Evolutionary conservation across 1,140 invertebrate genomes (phyloP), one percentile per base, ranked within the genome.

Genomic region (Drosophila jambulina): DNA sequence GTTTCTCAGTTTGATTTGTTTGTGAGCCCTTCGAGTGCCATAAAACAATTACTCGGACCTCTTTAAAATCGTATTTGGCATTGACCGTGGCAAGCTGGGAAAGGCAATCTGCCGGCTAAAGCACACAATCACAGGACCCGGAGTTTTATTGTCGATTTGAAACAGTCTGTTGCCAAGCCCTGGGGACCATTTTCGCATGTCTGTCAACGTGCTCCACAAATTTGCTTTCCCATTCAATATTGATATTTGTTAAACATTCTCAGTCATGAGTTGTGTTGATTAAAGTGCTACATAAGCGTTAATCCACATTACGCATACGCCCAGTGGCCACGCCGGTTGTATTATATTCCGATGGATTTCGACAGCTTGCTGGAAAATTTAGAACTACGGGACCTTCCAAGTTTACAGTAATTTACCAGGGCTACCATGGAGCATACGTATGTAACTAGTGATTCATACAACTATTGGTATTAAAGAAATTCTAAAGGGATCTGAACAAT

Each of bases 21-120:
- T 88, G 81, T 83, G 71, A 74, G 72, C 90, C 84, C 85, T 84
- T 42, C 13, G 85, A 90, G 84, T 69, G 75, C 65, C 68, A 78
- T 90, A 90, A 88, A 88, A 85, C 84, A 90, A 88, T 88, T 88
- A 90, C 85, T 48, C 54, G 64, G 64, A 67, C 60, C 56, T 82
- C 64, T 69, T 82, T 70, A 59, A 86, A 82, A 86, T 59, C 69
- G 56, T 69, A 45, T 80, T 36, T 61, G 46, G 34, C 72, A 80
- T 87, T 84, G 85, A 78, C 77, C 77, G 45, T 19, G 59, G 15
- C 43, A 67, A 49, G 48, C 78, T 53, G 57, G 29, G 51, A 79
- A 43, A 12, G 58, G 59, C 62, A 79, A 68, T 69, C 53, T 36
- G 67, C 21, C 25, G 54, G 19, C 45, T 21, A 25, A 17, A 60